Conservation (phyloP, 1,140 invertebrate species). For the Apis florea region DNA sequence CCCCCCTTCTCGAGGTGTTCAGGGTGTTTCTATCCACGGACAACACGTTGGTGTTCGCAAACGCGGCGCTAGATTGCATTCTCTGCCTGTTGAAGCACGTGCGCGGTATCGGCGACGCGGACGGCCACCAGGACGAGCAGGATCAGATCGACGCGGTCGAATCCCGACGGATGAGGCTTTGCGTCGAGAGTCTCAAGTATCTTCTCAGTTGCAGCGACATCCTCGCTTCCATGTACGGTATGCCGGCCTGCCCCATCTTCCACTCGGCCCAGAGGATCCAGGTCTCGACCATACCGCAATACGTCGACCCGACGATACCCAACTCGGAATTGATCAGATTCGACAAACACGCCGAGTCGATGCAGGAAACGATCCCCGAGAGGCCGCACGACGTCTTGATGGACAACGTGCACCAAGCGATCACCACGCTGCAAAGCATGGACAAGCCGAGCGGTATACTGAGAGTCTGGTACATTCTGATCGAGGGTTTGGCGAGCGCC, state of each 20-base stretch:
- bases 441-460: slow-evolving; percentile 92
- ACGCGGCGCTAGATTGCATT: slow-evolving; percentile 96
- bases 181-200: slow-evolving; percentile 92
- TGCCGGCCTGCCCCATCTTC: slow-evolving; percentile 96
- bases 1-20: slow-evolving; percentile 94
- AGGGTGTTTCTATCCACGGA: slow-evolving; percentile 95
- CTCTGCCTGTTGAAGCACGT: slow-evolving; percentile 90
- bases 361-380: slow-evolving; percentile 76
- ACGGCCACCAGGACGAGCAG: slow-evolving; percentile 66
- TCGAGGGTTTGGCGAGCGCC: slow-evolving; percentile 93
- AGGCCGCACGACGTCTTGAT: slow-evolving; percentile 84
- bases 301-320: slow-evolving; percentile 93
- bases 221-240: slow-evolving; percentile 94
- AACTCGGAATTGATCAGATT: slow-evolving; percentile 86
- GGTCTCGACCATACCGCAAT: slow-evolving; percentile 87
- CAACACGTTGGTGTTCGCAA: slow-evolving; percentile 95
- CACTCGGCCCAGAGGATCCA: slow-evolving; percentile 94
- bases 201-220: slow-evolving; percentile 92
- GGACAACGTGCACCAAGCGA: slow-evolving; percentile 79
- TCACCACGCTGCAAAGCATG: slow-evolving; percentile 83
- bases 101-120: slow-evolving; percentile 80
- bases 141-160: slow-evolving; percentile 66
- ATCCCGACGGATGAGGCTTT: slow-evolving; percentile 79
- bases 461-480: slow-evolving; percentile 93
- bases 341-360: slow-evolving; percentile 80